Evolutionary conservation across 2,888 invertebrate genomes (phyloP), one percentile per base, ranked within the genome.

Genomic region (Drosophila pseudotakahashii): DNA sequence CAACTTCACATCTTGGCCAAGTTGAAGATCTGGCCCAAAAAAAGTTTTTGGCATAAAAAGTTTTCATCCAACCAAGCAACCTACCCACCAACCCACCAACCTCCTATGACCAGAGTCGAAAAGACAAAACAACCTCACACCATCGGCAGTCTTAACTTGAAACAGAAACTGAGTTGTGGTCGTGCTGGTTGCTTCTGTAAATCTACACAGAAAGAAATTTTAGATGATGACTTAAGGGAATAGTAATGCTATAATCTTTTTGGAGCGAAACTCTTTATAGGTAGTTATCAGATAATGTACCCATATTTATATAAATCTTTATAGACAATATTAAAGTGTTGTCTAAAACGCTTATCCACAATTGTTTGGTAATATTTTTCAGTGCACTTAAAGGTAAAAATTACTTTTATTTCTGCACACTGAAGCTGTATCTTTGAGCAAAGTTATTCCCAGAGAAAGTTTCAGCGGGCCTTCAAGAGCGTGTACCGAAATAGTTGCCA

Each of bases 361-460:
- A 13, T 6, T 6, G 11, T 0, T 2, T 11, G 1, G 2, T 14
- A 0, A 16, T 11, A 14, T 1, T 11, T 5, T 11, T 0, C 13
- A 5, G 42, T 42, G 42, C 7, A 19, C 7, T 13, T 19, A 19
- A 42, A 42, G 42, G 19, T 42, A 42, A 42, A 42, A 9, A 16
- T 41, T 6, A 4, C 2, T 50, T 30, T 50, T 41, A 9, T 39
- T 39, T 53, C n/a, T 53, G 58, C 52, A 52, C 52, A 34, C 66
- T 72, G 59, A 67, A 74, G 64, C 71, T 50, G 62, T 54, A 62
- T 74, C 70, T 61, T 58, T 58, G 30, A 41, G 50, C 36, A 79
- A 84, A 78, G 78, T 78, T 78, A 85, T 84, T 64, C 41, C 59
- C 78, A 77, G 82, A 71, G 82, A 82, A 82, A 82, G 82, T 82